These are phyloP conservation scores for Megaceryle alcyon DNA, from an alignment of 2,797 vertebrate species.

Conservation along the genomic window DNA sequence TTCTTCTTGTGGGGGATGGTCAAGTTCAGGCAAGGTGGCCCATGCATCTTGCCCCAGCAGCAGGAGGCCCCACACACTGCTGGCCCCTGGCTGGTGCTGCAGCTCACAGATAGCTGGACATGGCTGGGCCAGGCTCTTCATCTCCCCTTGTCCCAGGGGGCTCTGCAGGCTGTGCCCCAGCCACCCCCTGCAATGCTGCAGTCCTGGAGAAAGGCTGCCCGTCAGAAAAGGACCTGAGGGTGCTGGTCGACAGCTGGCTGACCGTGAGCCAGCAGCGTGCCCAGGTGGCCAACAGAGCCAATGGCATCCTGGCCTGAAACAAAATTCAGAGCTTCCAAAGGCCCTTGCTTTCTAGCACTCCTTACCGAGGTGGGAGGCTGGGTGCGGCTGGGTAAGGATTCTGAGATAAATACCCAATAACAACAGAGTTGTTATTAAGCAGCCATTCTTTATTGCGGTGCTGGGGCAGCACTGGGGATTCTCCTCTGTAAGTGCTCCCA, in stretches of 20 bases:
- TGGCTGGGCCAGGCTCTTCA: not conserved
- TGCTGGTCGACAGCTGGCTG: not conserved
- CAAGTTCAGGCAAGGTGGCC: too few relatives aligned
- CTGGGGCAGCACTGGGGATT: too few relatives aligned
- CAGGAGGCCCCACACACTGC: not conserved
- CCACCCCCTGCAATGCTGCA: not conserved
- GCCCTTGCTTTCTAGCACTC: too few relatives aligned
- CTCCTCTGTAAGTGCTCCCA: too few relatives aligned
- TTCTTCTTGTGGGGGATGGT: not conserved
- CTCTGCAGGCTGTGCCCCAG: not conserved
- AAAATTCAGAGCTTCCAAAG: too few relatives aligned
- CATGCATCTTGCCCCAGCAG: not conserved
- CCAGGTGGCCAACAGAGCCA: not conserved
- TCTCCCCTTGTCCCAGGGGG: not conserved
- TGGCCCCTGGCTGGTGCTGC: not conserved
- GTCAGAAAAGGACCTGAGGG: not conserved
- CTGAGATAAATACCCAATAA: too few relatives aligned
- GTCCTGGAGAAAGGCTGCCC: not conserved
- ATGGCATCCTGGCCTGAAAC: too few relatives aligned
- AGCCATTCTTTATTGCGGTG: too few relatives aligned
- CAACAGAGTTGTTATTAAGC: too few relatives aligned
- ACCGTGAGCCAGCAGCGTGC: not conserved
- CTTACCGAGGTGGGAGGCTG: too few relatives aligned
- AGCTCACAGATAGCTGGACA: not conserved
- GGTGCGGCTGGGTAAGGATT: too few relatives aligned